phyloP scores from a whole-genome alignment of 2,888 invertebrate species.

The Agrilus biguttatus region DNA sequence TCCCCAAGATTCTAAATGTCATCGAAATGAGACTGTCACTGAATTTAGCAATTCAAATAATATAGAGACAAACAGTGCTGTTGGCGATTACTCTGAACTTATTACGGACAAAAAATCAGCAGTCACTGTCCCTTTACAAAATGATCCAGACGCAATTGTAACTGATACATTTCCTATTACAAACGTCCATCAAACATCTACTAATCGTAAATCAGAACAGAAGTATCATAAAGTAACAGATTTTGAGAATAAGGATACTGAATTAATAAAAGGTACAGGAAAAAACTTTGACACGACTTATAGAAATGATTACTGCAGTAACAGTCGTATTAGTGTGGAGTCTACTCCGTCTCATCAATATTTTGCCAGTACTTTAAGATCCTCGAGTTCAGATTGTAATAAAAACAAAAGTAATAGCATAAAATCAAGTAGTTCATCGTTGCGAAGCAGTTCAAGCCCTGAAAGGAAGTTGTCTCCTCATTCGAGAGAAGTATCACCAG shows the following conservation, averaged over 20 bases:
- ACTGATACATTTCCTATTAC: too few species aligned
- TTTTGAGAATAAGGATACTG: constrained; percentile 18
- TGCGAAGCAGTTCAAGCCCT: constrained; percentile 36
- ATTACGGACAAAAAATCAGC: too few species aligned
- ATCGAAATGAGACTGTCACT: too few species aligned
- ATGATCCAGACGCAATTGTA: too few species aligned
- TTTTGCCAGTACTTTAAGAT: constrained; percentile 57
- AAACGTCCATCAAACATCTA: too few species aligned
- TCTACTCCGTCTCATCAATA: constrained; percentile 61
- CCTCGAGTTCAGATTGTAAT: constrained; percentile 42
- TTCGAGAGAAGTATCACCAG: constrained; percentile 18
- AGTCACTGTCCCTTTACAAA: too few species aligned
- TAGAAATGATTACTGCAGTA: constrained; percentile 36
- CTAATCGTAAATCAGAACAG: too few species aligned
- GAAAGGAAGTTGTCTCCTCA: constrained; percentile 27
- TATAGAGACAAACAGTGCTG: too few species aligned
- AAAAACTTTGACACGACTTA: constrained; percentile 44
- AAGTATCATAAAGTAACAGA: constrained; percentile 15
- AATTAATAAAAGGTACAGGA: constrained; percentile 26
- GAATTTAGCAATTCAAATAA: too few species aligned
- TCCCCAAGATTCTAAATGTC: too few species aligned
- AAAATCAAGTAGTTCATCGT: constrained; percentile 37
- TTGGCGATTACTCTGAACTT: too few species aligned
- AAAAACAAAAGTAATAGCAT: constrained; percentile 35
- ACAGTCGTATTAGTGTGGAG: constrained; percentile 39